Evolutionary conservation across 2,888 invertebrate genomes (phyloP).

Genomic region (Parthenolecanium corni): DNA sequence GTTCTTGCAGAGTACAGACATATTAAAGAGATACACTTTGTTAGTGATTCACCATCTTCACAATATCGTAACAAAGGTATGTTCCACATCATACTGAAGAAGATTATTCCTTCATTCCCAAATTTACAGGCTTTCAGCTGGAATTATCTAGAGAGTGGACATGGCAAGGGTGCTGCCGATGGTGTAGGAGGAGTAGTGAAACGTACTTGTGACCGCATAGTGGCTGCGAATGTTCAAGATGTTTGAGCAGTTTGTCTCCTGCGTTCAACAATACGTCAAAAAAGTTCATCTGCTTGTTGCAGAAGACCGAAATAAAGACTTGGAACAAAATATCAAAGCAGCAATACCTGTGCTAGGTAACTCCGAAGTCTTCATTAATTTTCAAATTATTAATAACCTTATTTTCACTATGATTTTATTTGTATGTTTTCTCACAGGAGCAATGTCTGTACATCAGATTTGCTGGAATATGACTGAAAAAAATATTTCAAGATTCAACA

Average conservation of each 20-base stretch:
- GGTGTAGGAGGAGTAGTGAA: constrained; percentile 36
- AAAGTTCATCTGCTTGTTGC: not conserved
- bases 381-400: not conserved
- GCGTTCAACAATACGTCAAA: not conserved
- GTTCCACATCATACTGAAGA: constrained; percentile 35
- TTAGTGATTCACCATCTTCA: constrained; percentile 38
- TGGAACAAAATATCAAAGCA: not conserved
- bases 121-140: constrained; percentile 32
- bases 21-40: constrained; percentile 34
- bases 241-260: not conserved
- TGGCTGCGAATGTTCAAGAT: constrained; percentile 28
- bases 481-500: not conserved
- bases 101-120: not conserved
- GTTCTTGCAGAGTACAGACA: constrained; percentile 21
- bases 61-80: constrained; percentile 38
- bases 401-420: not conserved
- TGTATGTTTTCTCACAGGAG: not conserved
- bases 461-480: not conserved
- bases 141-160: constrained; percentile 36
- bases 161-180: constrained; percentile 37
- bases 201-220: constrained; percentile 34
- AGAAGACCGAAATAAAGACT: not conserved
- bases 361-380: not conserved
- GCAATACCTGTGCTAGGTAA: not conserved
- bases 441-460: not conserved